phyloP scores from a whole-genome alignment of 2,797 vertebrate species.

The Linurgus olivaceus region DNA sequence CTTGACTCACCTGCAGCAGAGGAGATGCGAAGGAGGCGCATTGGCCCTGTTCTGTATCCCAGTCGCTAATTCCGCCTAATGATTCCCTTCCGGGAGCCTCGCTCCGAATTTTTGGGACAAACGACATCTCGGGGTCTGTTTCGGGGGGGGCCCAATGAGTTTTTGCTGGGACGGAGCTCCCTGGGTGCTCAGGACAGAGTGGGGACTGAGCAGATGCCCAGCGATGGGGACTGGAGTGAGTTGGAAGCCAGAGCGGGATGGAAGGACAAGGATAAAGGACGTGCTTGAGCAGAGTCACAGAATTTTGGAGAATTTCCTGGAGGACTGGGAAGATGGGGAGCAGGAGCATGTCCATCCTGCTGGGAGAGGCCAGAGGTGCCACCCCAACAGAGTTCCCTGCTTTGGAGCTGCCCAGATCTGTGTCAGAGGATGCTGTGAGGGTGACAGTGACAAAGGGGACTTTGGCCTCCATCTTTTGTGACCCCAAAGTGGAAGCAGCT shows the following conservation, averaged over 20 bases:
- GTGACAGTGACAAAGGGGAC: background rate
- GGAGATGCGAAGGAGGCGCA: background rate
- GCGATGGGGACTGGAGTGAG: background rate
- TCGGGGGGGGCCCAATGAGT: rapidly evolving
- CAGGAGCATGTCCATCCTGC: rapidly evolving
- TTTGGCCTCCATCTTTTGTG: background rate
- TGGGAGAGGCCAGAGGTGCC: background rate
- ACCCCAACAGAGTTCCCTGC: rapidly evolving
- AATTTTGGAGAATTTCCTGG: background rate
- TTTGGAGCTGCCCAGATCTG: background rate
- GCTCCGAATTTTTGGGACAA: rapidly evolving
- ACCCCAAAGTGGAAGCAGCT: rapidly evolving
- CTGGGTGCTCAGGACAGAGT: background rate
- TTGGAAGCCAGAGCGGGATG: rapidly evolving
- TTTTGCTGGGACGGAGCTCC: background rate
- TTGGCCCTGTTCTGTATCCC: background rate
- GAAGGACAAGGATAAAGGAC: background rate
- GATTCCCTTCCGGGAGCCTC: background rate
- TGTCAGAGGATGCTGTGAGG: rapidly evolving
- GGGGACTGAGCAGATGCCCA: background rate
- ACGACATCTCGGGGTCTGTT: rapidly evolving
- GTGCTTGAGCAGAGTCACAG: background rate
- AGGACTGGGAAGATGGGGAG: rapidly evolving
- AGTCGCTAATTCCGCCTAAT: background rate
- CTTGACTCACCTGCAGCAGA: background rate